Percentiles rank a stretch among this genome's conserved stretches.
phyloP scores from a whole-genome alignment of 1,140 invertebrate species.

The Eumaeus atala region DNA sequence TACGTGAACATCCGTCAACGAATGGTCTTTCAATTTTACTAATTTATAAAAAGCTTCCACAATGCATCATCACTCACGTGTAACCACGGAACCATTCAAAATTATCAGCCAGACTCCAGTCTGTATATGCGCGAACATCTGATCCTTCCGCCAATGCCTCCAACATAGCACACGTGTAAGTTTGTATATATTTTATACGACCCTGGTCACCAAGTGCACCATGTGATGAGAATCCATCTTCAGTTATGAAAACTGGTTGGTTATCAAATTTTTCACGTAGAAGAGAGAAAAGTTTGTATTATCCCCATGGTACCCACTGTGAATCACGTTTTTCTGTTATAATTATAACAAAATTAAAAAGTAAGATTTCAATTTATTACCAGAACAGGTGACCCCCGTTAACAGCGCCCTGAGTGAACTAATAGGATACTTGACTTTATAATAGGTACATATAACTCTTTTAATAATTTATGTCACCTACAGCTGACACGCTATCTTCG shows the following conservation, averaged over 20 bases:
- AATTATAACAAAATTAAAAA: no score
- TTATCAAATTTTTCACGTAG: slow-evolving; percentile 50
- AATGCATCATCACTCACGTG: slow-evolving; percentile 23
- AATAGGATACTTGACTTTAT: no score
- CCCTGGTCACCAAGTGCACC: slow-evolving; percentile 40
- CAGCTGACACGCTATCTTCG: no score
- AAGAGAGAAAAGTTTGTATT: slow-evolving; percentile 38
- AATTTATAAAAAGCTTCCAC: not conserved
- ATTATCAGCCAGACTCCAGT: slow-evolving; percentile 80
- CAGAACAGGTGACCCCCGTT: no score
- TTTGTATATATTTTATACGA: slow-evolving; percentile 60
- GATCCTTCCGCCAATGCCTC: slow-evolving; percentile 51
- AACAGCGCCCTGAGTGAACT: no score
- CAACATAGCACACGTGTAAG: slow-evolving; percentile 51
- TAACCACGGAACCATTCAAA: slow-evolving; percentile 76
- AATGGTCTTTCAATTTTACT: no score
- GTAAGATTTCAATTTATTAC: no score
- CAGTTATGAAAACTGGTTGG: slow-evolving; percentile 41
- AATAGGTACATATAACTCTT: no score
- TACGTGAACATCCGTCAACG: no score
- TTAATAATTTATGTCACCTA: no score
- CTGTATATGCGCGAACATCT: slow-evolving; percentile 72
- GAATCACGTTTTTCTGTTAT: no score
- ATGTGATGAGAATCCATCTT: slow-evolving; percentile 53
- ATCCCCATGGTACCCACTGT: slow-evolving; percentile 43